Evolutionary conservation across 2,888 invertebrate genomes (phyloP).

Genomic region (Agonopterix heracliana): DNA sequence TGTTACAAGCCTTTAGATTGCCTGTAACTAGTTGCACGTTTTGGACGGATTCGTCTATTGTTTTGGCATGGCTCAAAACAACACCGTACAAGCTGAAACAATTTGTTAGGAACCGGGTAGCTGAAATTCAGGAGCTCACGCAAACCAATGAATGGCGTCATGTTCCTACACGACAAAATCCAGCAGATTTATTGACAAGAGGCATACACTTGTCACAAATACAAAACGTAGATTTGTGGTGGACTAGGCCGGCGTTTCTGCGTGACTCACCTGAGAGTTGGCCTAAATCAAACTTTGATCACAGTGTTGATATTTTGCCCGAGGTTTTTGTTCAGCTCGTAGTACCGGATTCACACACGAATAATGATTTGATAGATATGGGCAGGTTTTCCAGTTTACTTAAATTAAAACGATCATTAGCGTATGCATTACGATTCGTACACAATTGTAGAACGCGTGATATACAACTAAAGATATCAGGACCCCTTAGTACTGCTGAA

Average conservation of each 20-base stretch:
- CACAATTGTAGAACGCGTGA: not conserved
- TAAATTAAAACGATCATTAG: not conserved
- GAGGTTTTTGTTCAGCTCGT: not conserved
- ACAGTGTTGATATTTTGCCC: not conserved
- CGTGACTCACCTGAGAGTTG: not conserved
- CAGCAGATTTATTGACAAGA: constrained; percentile 11
- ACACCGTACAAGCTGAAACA: not conserved
- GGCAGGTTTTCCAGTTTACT: not conserved
- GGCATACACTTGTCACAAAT: constrained; percentile 7
- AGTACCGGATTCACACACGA: not conserved
- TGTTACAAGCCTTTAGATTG: not conserved
- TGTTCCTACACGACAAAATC: constrained; percentile 1
- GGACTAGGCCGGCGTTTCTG: not conserved
- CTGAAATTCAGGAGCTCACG: not conserved
- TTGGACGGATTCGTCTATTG: constrained; percentile 1
- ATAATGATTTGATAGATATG: not conserved
- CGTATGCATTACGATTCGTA: not conserved
- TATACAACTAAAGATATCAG: not conserved
- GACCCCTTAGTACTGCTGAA: not conserved
- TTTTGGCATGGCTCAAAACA: not conserved
- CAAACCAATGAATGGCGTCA: not conserved
- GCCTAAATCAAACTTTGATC: not conserved
- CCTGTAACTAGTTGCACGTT: not conserved
- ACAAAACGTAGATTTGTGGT: not conserved
- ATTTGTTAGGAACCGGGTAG: not conserved